Base-by-base conservation (phyloP, 1,140 invertebrate species). In the Halyomorpha halys region DNA sequence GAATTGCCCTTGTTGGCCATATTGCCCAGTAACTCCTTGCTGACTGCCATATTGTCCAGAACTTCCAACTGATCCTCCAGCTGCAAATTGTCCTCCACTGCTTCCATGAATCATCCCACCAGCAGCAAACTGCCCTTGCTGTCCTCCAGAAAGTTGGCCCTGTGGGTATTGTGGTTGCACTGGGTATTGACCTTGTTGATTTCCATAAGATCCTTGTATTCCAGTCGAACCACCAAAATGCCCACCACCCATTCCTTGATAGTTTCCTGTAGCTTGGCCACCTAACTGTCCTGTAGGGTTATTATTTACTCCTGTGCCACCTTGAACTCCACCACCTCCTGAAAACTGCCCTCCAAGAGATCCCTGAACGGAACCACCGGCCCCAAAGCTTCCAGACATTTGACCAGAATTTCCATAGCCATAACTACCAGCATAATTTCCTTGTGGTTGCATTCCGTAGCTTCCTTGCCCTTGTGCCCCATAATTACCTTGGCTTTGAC, bases 321-420 rank as follows among this genome's bases (percentile, higher is more conserved):
- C 63, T 49, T 65, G 63, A 19, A 65, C 54, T 11, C 4, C 27
- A 3, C 63, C 63, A 16, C 63, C 63, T 18, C 39, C 63, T 14
- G 54, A 39, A 49, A 65, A 65, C 18, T 65, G 63, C 14, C 63
- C 63, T 8, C 56, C 34, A 19, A 25, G 44, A 14, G 54, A 27
- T 54, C 62, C 62, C 54, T 62, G 61, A 49, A 62, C 45, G 15
- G 44, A 45, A 14, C 61, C 61, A 49, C 25, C 51, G 16, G 34
- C 49, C 54, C 56, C 56, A 60, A 65, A 47, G 21, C 63, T 30
- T 27, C 63, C 63, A 16, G 49, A 16, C 19, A 16, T 25, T 60
- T 59, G 56, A 21, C 63, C 62, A 39, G 8, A 44, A 16, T 49
- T 23, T 16, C 45, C 44, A n/a, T 23, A 15, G 5, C 45, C 47